These are phyloP conservation scores for Leptura quadrifasciata DNA, from an alignment of 2,888 invertebrate genomes.

Conservation along the genomic window DNA sequence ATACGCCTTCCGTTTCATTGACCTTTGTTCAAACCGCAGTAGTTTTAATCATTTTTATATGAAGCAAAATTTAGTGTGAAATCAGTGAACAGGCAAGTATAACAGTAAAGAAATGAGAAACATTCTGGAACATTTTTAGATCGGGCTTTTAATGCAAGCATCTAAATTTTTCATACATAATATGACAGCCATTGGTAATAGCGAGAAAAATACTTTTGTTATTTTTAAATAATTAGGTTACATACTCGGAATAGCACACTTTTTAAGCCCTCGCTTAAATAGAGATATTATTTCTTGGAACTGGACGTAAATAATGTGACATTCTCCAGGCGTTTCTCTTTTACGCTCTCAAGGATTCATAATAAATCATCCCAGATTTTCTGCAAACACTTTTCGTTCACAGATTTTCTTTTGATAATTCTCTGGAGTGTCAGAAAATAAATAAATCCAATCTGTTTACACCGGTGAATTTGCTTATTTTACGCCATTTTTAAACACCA, in stretches of 20 bases:
- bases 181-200: background rate
- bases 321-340: too few species aligned
- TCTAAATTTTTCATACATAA: background rate
- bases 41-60: conserved; percentile 8
- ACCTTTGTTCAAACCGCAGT: conserved; percentile 12
- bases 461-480: too few species aligned
- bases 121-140: background rate
- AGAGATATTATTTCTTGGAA: background rate
- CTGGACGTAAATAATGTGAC: background rate
- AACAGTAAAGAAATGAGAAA: background rate
- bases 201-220: background rate
- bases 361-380: background rate
- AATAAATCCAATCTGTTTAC: too few species aligned
- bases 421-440: too few species aligned
- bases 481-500: too few species aligned
- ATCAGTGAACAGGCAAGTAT: background rate
- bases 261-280: background rate
- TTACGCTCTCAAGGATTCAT: background rate
- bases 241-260: background rate
- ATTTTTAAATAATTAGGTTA: conserved; percentile 7
- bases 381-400: background rate
- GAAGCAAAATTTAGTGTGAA: background rate
- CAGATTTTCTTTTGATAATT: background rate
- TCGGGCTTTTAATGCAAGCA: background rate
- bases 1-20: conserved; percentile 20